A percentile compares a stretch with the other conserved stretches of the same genome.
Evolutionary conservation across 2,113 vertebrate genomes (phyloP).

Genomic region (Barbus barbus): DNA sequence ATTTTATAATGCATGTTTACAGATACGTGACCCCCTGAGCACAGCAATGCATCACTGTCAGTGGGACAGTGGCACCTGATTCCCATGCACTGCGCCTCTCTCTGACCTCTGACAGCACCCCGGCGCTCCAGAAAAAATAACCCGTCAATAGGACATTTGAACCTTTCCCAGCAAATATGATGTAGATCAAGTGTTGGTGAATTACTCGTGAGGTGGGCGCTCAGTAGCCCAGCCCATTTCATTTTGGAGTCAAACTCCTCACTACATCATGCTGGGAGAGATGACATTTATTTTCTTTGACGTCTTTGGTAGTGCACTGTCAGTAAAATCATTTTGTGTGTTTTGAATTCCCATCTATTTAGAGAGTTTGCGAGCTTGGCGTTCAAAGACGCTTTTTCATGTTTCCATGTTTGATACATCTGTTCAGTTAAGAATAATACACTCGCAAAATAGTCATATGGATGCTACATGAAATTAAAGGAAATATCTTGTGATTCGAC

Average conservation of each 20-base stretch:
- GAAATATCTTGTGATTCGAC: neutral
- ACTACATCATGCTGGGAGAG: slow-evolving; percentile 50
- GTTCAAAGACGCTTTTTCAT: slow-evolving; percentile 32
- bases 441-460: slow-evolving; percentile 8
- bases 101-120: slow-evolving; percentile 79
- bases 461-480: slow-evolving; percentile 8
- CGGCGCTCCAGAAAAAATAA: slow-evolving; percentile 68
- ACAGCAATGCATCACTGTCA: slow-evolving; percentile 95
- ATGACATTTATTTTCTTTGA: slow-evolving; percentile 59
- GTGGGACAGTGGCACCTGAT: slow-evolving; percentile 91
- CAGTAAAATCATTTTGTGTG: slow-evolving; percentile 59
- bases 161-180: slow-evolving; percentile 68
- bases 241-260: slow-evolving; percentile 41
- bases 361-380: slow-evolving; percentile 38
- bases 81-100: slow-evolving; percentile 77
- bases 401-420: slow-evolving; percentile 38
- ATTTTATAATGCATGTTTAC: slow-evolving; percentile 99
- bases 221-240: slow-evolving; percentile 15
- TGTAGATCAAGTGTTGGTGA: slow-evolving; percentile 60
- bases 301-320: slow-evolving; percentile 50
- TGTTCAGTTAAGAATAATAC: slow-evolving; percentile 35
- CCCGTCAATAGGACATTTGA: slow-evolving; percentile 77
- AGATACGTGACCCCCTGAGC: slow-evolving; percentile 93
- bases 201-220: slow-evolving; percentile 51
- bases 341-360: slow-evolving; percentile 57